Evolutionary conservation across 2,797 vertebrate genomes (phyloP).

Genomic region (Sebastiscus tertius): DNA sequence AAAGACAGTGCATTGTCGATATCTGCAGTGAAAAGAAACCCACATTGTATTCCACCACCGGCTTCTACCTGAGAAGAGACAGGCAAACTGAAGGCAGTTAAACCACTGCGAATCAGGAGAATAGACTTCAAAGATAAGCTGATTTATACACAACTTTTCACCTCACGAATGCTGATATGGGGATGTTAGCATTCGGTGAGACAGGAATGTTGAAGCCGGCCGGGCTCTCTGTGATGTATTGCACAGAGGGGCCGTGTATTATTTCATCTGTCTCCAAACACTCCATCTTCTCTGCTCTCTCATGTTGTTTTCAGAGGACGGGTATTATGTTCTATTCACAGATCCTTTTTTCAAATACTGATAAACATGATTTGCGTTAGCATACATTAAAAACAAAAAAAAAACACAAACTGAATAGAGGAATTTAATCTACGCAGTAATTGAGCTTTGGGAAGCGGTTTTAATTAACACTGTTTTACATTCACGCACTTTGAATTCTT

Average conservation of each 20-base stretch:
- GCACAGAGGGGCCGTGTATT: conserved; percentile 13
- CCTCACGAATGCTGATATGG: conserved; percentile 57
- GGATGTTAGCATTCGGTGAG: conserved; percentile 48
- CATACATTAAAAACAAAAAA: background rate
- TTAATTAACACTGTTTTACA: conserved; percentile 18
- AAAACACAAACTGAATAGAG: background rate
- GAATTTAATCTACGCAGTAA: background rate
- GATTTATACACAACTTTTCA: conserved; percentile 62
- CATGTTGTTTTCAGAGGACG: conserved; percentile 14
- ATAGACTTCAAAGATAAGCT: conserved; percentile 71
- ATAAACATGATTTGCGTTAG: conserved; percentile 14
- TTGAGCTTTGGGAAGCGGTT: background rate
- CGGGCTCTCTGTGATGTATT: conserved; percentile 42
- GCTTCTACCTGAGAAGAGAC: conserved; percentile 28
- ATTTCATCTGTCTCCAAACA: conserved; percentile 47
- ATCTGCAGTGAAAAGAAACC: background rate
- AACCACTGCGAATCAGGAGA: conserved; percentile 53
- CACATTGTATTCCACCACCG: background rate
- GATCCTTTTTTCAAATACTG: conserved; percentile 10
- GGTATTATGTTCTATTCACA: conserved; percentile 16
- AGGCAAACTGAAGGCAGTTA: conserved; percentile 15
- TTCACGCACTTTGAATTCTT: background rate
- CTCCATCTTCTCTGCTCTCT: background rate
- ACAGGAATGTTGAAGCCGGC: conserved; percentile 39
- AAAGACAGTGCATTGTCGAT: background rate